Evolutionary conservation across 2,888 invertebrate species (phyloP), one percentile per base, ranked within the genome.

Genomic region (Leptinotarsa juncta): DNA sequence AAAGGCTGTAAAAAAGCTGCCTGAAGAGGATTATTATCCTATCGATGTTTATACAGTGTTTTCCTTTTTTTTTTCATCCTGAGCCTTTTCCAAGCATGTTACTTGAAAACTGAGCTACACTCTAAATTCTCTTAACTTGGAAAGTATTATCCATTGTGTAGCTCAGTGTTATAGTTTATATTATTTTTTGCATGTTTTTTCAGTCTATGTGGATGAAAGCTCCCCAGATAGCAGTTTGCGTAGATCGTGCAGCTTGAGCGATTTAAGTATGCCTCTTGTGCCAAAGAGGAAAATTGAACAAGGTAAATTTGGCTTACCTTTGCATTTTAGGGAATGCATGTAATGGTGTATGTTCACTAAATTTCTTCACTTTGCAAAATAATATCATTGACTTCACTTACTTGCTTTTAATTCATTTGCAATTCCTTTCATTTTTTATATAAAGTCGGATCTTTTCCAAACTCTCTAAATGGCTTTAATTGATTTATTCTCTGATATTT

Each of bases 191-290:
- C 82, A 83, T 83, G 83, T 82, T 82, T 83, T 84, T 84, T 78
- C 87, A 87, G 87, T 85, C 75, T 85, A 85, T 83, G 80, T 86
- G 84, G 86, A 85, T 77, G 83, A 83, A 81, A 83, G 82, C 78
- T 86, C 83, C 77, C 88, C 89, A 76, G 89, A 89, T 82, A 88
- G 90, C 83, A 93, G 93, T 80, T 93, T 95, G 90, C 90, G 95
- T 82, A 91, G 95, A 80, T 94, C 95, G 82, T 94, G 94, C 88
- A 95, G 95, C 74, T 91, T 95, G 83, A 94, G 94, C 83, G 95
- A 95, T 88, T 90, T 88, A 71, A 88, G 87, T 83, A 85, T 88
- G 70, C 82, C 86, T 69, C 78, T 82, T 65, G 79, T 83, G 67
- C 82, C 83, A 74, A 87, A 87, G 81, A 81, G 85, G 77, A 85